phyloP scores from a whole-genome alignment of 2,888 invertebrate genomes.

The Polydrusus pterygomalis region DNA sequence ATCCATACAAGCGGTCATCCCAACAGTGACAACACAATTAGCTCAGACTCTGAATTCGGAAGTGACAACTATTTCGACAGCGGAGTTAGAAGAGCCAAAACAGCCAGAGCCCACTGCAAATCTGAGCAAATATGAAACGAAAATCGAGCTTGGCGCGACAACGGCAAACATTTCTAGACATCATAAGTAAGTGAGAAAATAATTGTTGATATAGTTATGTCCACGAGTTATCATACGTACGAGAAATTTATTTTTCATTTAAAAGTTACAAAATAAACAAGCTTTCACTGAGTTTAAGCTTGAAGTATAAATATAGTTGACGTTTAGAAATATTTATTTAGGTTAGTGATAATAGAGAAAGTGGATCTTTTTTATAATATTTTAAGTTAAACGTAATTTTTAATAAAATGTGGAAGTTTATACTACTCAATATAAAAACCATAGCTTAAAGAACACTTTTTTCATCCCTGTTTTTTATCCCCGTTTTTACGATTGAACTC shows the following conservation, averaged over 20 bases:
- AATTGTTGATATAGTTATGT: not conserved
- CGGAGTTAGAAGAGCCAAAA: constrained; percentile 20
- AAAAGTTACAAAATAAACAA: not conserved
- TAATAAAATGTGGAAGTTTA: not conserved
- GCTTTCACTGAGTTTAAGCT: not conserved
- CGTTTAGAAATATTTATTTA: too few relatives aligned
- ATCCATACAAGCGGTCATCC: constrained; percentile 39
- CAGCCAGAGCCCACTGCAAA: constrained; percentile 16
- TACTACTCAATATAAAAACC: constrained; percentile 2
- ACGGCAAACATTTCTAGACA: constrained; percentile 44
- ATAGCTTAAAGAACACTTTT: not conserved
- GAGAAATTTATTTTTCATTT: not conserved
- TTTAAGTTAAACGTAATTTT: too few relatives aligned
- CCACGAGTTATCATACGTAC: not conserved
- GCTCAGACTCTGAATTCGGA: constrained; percentile 19
- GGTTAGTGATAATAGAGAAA: too few relatives aligned
- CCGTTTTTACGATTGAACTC: constrained; percentile 12
- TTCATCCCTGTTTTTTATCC: constrained; percentile 14
- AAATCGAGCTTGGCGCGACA: constrained; percentile 49
- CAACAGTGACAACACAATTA: constrained; percentile 31
- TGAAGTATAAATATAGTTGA: too few relatives aligned
- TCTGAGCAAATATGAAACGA: constrained; percentile 32
- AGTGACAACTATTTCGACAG: constrained; percentile 25
- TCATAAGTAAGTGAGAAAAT: constrained; percentile 52
- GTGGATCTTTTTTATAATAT: too few relatives aligned